Conservation (phyloP, 1,140 invertebrate species). For the Pseudomyrmex dendroicus region DNA sequence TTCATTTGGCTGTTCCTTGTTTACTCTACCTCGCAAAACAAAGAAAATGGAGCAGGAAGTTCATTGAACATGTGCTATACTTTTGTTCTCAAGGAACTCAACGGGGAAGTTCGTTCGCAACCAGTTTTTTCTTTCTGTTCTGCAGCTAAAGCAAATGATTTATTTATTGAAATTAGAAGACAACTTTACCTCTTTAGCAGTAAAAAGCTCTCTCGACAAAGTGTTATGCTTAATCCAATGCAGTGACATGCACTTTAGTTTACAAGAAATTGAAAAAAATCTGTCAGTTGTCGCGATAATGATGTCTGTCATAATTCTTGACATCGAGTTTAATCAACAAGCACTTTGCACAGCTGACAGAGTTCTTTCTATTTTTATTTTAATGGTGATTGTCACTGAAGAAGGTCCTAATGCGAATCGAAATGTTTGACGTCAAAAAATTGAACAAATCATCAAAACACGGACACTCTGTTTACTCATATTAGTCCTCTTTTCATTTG, state of each 20-base stretch:
- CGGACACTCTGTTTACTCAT: too few relatives aligned
- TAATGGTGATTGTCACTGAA: too few relatives aligned
- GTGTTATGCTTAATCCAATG: neutral
- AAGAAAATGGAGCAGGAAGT: constrained; percentile 71
- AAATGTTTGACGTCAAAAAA: too few relatives aligned
- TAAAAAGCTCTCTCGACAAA: neutral
- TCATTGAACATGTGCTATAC: constrained; percentile 62
- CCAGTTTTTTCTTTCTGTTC: constrained; percentile 22
- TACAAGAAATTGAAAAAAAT: neutral
- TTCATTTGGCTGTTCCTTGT: constrained; percentile 64
- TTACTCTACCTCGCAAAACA: constrained; percentile 62
- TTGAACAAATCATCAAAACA: too few relatives aligned
- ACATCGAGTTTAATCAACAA: too few relatives aligned
- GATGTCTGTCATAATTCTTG: too few relatives aligned
- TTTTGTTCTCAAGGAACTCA: constrained; percentile 10
- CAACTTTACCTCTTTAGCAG: constrained; percentile 18
- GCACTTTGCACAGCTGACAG: too few relatives aligned
- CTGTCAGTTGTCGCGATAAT: too few relatives aligned
- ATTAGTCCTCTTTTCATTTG: too few relatives aligned
- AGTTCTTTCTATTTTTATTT: too few relatives aligned
- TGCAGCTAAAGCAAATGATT: neutral
- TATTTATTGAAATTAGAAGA: constrained; percentile 61
- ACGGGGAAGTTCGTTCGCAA: constrained; percentile 29
- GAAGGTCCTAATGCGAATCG: too few relatives aligned
- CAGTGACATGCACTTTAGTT: neutral